Conservation (phyloP, 1,140 invertebrate species). For the Drosophila nebulosa region DNA sequence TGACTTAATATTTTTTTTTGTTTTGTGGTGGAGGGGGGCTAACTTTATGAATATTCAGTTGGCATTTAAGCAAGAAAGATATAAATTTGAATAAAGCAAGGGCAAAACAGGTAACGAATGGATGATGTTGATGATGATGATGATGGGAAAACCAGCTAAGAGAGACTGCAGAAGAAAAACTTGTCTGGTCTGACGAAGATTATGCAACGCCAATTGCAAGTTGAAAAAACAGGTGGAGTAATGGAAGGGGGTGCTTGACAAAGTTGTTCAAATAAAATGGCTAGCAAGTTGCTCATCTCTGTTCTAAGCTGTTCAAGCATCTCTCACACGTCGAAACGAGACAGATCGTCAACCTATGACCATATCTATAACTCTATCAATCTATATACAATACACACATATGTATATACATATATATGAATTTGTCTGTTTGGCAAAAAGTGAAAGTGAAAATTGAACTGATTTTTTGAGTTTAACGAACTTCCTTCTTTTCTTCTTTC, state of each 20-base stretch:
- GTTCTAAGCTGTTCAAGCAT: background rate
- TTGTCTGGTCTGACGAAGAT: background rate
- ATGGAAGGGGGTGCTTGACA: background rate
- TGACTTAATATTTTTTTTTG: background rate
- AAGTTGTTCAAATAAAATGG: background rate
- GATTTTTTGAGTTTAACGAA: slow-evolving; percentile 16
- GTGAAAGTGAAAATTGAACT: slow-evolving; percentile 43
- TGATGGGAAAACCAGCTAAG: background rate
- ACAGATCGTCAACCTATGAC: too few relatives aligned
- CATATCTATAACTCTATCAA: slow-evolving; percentile 1
- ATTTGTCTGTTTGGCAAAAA: slow-evolving; percentile 42
- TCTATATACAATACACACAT: too few relatives aligned
- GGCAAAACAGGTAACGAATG: background rate
- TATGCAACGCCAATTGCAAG: background rate
- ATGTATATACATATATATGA: slow-evolving; percentile 27
- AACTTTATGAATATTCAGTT: background rate
- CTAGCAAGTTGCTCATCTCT: background rate
- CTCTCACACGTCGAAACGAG: too few relatives aligned
- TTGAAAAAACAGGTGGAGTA: background rate
- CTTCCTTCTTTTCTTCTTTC: slow-evolving; percentile 12
- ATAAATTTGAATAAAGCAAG: background rate
- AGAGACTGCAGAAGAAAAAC: background rate
- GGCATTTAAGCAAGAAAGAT: background rate
- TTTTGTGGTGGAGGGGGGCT: background rate
- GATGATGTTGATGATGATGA: too few relatives aligned